Evolutionary conservation across 2,113 vertebrate species (phyloP), one percentile per base, ranked within the genome.

Genomic region (Climacteris rufus): DNA sequence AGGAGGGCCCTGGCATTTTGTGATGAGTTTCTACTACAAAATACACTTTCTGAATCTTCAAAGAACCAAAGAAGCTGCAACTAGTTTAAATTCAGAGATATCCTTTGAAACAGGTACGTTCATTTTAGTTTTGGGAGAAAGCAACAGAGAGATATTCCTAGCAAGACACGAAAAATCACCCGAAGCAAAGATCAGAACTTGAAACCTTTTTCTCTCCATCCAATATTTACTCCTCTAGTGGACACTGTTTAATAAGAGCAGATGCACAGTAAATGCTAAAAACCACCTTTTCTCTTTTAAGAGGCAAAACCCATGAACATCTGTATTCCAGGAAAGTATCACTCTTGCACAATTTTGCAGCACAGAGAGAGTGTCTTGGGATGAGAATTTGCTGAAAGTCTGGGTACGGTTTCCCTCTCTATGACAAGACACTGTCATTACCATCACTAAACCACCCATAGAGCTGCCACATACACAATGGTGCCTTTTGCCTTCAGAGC

Each of bases 221-320:
- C 45, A 5, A 8, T 65, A 47, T 83, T 92, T 87, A 81, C 31
- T 94, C 64, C 83, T 94, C 83, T 86, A 89, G 72, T 90, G 72
- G 54, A 93, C 80, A 93, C 64, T 92, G 93, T 83, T 92, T 45
- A 81, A 78, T 81, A 93, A 83, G 56, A 87, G 35, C 68, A 95
- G 82, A 91, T 86, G 35, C 23, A 88, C 39, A 72, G 54, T 63
- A 95, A 87, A 80, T 65, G 30, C 40, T 78, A 84, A 87, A 96
- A 53, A n/a, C 0, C 33, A 88, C 49, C 21, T 77, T 78, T 57
- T 83, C 2, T 60, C 13, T 21, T 22, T 76, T 42, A 78, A 68
- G 53, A 93, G 57, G 49, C 40, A 83, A 87, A 45, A 64, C 45
- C 47, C 50, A 63, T 4, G 5, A 65, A 61, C 30, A 40, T 25